These are phyloP conservation scores for Ictidomys tridecemlineatus DNA, from an alignment of 2,113 vertebrate genomes.

Conservation along the genomic window DNA sequence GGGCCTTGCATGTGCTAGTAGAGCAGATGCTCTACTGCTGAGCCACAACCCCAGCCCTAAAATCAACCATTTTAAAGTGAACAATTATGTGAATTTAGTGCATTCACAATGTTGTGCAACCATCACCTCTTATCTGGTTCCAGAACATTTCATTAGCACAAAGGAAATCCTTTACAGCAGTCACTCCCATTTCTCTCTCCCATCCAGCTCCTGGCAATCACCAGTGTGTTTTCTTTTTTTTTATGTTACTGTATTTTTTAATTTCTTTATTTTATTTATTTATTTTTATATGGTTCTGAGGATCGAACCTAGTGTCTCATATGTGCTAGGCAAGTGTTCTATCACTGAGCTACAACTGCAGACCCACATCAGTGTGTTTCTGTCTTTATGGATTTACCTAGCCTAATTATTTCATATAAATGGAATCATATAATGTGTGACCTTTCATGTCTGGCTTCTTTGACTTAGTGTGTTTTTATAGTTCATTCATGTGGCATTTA, in stretches of 20 bases:
- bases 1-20: too few relatives aligned
- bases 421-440: conserved; percentile 5
- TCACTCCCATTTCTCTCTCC: not conserved
- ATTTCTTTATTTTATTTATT: too few relatives aligned
- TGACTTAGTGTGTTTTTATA: not conserved
- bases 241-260: too few relatives aligned
- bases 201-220: not conserved
- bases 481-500: too few relatives aligned
- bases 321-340: too few relatives aligned
- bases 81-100: not conserved
- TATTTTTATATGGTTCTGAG: too few relatives aligned
- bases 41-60: too few relatives aligned
- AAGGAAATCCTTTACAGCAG: not conserved
- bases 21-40: too few relatives aligned
- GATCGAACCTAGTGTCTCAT: too few relatives aligned
- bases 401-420: not conserved
- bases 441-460: conserved; percentile 36
- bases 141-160: not conserved
- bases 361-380: not conserved
- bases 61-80: not conserved
- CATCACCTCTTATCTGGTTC: not conserved
- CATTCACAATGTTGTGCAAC: not conserved
- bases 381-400: not conserved
- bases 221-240: not conserved
- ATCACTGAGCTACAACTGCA: too few relatives aligned